Percentiles rank a stretch among this genome's conserved stretches.
phyloP scores from a whole-genome alignment of 2,797 vertebrate species.

The Pantherophis alleghaniensis region DNA sequence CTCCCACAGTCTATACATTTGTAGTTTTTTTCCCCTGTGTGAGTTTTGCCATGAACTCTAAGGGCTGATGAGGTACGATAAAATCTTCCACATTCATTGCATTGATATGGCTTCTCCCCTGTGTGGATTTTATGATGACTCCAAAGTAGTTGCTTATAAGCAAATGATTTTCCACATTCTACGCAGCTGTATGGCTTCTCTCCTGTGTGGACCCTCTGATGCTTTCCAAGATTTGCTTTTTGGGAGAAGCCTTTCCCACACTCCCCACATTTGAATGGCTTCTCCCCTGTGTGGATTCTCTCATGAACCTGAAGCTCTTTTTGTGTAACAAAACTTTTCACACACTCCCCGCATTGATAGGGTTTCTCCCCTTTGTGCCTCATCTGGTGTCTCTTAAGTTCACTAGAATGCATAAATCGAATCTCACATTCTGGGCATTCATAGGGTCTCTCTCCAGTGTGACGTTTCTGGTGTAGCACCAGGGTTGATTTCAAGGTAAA shows the following conservation, averaged over 20 bases:
- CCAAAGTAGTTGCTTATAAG: background rate
- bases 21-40: background rate
- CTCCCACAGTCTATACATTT: background rate
- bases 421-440: background rate
- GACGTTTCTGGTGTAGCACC: background rate
- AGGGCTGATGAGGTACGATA: background rate
- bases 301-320: background rate
- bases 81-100: background rate
- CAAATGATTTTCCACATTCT: background rate
- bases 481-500: background rate
- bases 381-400: background rate
- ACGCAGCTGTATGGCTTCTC: background rate
- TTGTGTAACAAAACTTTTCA: background rate
- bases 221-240: background rate
- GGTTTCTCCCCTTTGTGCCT: background rate
- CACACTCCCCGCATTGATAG: background rate
- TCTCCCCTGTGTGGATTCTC: background rate
- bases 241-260: background rate
- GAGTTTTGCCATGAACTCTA: rapidly evolving
- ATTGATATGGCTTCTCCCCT: background rate
- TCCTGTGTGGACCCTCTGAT: background rate
- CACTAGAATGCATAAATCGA: rapidly evolving
- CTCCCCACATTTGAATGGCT: background rate
- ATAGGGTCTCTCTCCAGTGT: background rate
- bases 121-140: background rate